Percentiles rank a stretch among this genome's conserved stretches.
Conservation (phyloP, 2,113 vertebrate species). For the Reinhardtius hippoglossoides region DNA sequence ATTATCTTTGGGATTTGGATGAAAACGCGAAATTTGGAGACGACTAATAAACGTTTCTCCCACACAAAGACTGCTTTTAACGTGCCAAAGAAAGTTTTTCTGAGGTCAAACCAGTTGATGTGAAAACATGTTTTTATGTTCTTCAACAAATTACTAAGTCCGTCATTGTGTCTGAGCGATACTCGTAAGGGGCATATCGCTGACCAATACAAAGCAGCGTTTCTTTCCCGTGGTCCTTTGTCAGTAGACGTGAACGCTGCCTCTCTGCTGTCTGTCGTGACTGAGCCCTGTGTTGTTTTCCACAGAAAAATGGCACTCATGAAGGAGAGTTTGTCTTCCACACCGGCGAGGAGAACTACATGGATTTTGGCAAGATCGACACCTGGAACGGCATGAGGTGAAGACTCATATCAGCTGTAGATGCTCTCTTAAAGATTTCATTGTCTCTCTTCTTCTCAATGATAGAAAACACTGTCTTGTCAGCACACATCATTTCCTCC, state of each 20-base stretch:
- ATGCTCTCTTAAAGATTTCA: no score
- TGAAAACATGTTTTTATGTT: neutral
- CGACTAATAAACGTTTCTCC: no score
- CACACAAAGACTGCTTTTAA: neutral
- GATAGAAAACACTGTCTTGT: slow-evolving; percentile 1
- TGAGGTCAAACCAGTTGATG: neutral
- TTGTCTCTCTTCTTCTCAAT: no score
- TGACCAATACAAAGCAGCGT: slow-evolving; percentile 17
- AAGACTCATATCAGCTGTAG: slow-evolving; percentile 18
- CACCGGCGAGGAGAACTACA: slow-evolving; percentile 89
- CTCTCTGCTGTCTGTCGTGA: slow-evolving; percentile 1
- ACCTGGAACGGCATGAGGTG: slow-evolving; percentile 96
- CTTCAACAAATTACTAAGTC: neutral
- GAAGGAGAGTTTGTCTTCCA: slow-evolving; percentile 95
- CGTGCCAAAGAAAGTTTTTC: neutral
- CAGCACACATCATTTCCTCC: neutral
- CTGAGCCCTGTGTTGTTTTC: slow-evolving; percentile 42
- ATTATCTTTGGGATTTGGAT: neutral
- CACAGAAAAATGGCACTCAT: slow-evolving; percentile 93
- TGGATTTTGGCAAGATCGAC: slow-evolving; percentile 93
- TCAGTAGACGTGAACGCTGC: slow-evolving; percentile 1
- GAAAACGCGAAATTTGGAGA: neutral
- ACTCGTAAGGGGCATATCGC: neutral
- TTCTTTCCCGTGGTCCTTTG: slow-evolving; percentile 6
- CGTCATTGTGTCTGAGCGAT: neutral